phyloP scores from a whole-genome alignment of 1,140 invertebrate genomes.

The Trachymyrmex cornetzi region DNA sequence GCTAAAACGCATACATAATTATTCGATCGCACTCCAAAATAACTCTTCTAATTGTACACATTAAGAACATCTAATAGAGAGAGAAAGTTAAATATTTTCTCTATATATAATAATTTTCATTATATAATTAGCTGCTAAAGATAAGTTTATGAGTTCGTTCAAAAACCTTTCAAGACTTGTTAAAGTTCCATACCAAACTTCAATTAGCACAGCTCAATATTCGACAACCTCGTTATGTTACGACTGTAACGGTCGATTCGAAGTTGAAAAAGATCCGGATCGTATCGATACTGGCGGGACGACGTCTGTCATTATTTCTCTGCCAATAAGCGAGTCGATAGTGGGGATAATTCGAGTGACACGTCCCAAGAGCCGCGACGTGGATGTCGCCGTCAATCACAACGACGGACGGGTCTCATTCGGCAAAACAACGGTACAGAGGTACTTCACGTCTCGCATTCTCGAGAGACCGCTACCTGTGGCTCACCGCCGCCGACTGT shows the following conservation, averaged over 20 bases:
- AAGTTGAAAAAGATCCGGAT: not conserved
- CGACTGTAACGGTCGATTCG: not conserved
- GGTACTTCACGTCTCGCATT: slow-evolving; percentile 51
- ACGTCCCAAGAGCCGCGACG: slow-evolving; percentile 50
- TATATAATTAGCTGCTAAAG: not conserved
- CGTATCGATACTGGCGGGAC: not conserved
- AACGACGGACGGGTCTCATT: slow-evolving; percentile 53
- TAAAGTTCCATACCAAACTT: not conserved
- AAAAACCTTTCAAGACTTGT: not conserved
- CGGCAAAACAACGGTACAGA: slow-evolving; percentile 56
- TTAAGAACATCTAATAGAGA: not conserved
- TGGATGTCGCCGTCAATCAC: slow-evolving; percentile 69
- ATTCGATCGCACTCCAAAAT: not conserved
- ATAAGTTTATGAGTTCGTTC: not conserved
- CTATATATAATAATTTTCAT: not conserved
- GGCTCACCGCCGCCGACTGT: slow-evolving; percentile 24
- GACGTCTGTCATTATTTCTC: slow-evolving; percentile 53
- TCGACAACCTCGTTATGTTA: not conserved
- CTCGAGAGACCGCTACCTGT: slow-evolving; percentile 55
- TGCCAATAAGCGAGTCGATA: slow-evolving; percentile 48
- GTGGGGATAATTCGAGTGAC: slow-evolving; percentile 53
- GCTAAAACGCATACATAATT: not conserved
- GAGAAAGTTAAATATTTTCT: not conserved
- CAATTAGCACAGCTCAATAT: not conserved
- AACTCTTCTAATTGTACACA: not conserved